A percentile compares a stretch with the other conserved stretches of the same genome.
These are phyloP conservation scores for Galerucella pusilla DNA, from an alignment of 2,888 invertebrate genomes.

Conservation along the genomic window DNA sequence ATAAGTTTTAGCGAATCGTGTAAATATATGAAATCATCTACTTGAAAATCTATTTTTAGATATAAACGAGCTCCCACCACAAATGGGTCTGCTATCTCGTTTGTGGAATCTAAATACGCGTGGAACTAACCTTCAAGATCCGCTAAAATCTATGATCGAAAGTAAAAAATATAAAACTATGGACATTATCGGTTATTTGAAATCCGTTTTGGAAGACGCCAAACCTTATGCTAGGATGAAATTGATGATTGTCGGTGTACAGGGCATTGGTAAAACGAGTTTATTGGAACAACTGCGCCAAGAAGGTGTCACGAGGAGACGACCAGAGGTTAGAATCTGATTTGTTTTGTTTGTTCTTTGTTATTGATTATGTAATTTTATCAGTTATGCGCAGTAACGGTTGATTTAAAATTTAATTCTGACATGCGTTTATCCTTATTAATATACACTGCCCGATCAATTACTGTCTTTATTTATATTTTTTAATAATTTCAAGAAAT, in stretches of 20 bases:
- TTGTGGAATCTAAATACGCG: slow-evolving; percentile 96
- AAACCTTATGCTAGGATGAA: slow-evolving; percentile 95
- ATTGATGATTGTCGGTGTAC: slow-evolving; percentile 94
- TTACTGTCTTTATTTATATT: neutral
- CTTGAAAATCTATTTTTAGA: slow-evolving; percentile 67
- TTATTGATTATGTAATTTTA: slow-evolving; percentile 6
- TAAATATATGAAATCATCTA: neutral
- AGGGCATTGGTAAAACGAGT: slow-evolving; percentile 90
- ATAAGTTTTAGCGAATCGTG: neutral
- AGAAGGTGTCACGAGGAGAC: slow-evolving; percentile 82
- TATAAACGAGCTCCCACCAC: slow-evolving; percentile 89
- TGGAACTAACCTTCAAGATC: slow-evolving; percentile 89
- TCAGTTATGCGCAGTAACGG: neutral
- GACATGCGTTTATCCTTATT: slow-evolving; percentile 11
- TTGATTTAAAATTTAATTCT: neutral
- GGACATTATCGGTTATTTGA: slow-evolving; percentile 93
- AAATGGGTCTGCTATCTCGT: slow-evolving; percentile 93
- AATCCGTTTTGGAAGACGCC: slow-evolving; percentile 89
- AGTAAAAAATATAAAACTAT: slow-evolving; percentile 94
- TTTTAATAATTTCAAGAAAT: no score
- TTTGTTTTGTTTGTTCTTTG: slow-evolving; percentile 15
- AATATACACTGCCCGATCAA: slow-evolving; percentile 9
- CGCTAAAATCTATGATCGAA: slow-evolving; percentile 89
- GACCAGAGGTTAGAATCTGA: slow-evolving; percentile 69
- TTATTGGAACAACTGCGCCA: slow-evolving; percentile 87